phyloP scores from a whole-genome alignment of 53 echinoderm and acorn worm species.

The Hippasteria phrygiana region DNA sequence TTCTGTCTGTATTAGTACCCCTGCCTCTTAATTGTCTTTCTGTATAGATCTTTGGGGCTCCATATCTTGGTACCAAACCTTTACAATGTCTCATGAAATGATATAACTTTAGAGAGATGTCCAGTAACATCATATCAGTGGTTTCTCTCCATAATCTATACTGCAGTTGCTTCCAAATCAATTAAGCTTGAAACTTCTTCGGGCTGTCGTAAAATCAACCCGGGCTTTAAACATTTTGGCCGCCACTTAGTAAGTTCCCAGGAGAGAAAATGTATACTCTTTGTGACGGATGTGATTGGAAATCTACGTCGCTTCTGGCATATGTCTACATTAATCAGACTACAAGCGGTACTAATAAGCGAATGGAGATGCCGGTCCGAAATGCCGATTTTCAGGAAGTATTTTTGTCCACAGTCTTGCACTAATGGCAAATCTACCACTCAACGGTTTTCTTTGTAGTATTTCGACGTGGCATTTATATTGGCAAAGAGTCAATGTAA shows the following conservation, averaged over 20 bases:
- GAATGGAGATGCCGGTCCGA: not conserved
- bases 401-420: not conserved
- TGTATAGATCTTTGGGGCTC: too few species aligned
- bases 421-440: not conserved
- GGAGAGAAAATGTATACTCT: slow-evolving; percentile 6
- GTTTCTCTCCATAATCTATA: not conserved
- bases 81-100: not conserved
- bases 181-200: not conserved
- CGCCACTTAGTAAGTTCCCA: slow-evolving; percentile 1
- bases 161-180: not conserved
- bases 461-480: not conserved
- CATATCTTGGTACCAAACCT: too few species aligned
- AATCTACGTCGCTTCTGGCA: slow-evolving; percentile 1
- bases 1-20: too few species aligned
- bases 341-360: not conserved
- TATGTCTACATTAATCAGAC: slow-evolving; percentile 12
- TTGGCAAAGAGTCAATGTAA: not conserved
- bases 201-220: slow-evolving; percentile 20
- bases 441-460: not conserved
- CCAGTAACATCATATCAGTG: not conserved
- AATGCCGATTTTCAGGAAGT: not conserved
- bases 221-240: slow-evolving; percentile 8
- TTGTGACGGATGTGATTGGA: slow-evolving; percentile 23
- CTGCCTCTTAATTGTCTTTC: too few species aligned
- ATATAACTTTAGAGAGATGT: not conserved